Conservation (phyloP, 2,113 vertebrate genomes). For the Alethe castanea region DNA sequence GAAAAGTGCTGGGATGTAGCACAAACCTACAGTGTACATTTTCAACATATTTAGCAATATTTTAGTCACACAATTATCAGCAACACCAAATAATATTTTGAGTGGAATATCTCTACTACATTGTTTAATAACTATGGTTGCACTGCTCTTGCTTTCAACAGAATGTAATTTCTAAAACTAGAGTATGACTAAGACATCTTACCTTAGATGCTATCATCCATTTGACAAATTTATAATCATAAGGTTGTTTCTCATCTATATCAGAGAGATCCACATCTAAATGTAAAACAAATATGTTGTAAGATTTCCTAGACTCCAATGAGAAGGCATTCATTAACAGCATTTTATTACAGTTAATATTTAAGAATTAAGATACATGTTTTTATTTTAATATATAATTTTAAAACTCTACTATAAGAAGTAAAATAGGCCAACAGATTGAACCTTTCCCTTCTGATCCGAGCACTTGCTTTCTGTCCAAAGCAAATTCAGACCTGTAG, state of each 20-base stretch:
- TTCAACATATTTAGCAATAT: not conserved
- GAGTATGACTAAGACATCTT: not conserved
- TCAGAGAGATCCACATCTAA: constrained; percentile 87
- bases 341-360: not conserved
- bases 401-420: not conserved
- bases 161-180: constrained; percentile 6
- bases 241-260: constrained; percentile 77
- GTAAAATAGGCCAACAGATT: not conserved
- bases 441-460: not conserved
- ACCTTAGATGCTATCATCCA: constrained; percentile 98
- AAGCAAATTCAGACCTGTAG: not conserved
- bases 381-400: not conserved
- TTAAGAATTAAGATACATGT: not conserved
- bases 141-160: not conserved
- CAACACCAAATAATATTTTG: not conserved
- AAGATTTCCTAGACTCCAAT: not conserved
- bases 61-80: not conserved
- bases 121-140: not conserved
- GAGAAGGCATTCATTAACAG: not conserved
- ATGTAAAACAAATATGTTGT: not conserved
- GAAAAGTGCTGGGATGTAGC: not conserved
- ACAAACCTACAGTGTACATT: not conserved
- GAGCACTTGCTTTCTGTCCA: not conserved
- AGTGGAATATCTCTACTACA: not conserved
- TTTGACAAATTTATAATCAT: constrained; percentile 94